Percentiles rank a stretch among this genome's conserved stretches.
Evolutionary conservation across 2,797 vertebrate genomes (phyloP).

Genomic region (Jordanella pulchra): DNA sequence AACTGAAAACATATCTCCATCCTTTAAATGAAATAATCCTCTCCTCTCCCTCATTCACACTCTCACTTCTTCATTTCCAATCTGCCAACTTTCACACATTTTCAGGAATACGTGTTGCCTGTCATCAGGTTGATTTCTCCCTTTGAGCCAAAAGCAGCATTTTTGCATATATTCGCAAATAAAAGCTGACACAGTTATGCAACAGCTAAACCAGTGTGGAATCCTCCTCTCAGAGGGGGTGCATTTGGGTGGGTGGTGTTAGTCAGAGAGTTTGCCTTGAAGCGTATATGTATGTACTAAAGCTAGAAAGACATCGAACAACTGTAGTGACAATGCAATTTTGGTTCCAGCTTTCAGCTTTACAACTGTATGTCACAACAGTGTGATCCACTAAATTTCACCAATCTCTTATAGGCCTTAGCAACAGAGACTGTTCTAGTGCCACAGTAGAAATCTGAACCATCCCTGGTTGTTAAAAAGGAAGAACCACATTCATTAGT

Average conservation of each 20-base stretch:
- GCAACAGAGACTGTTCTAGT: no score
- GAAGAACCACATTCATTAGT: no score
- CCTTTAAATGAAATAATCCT: neutral
- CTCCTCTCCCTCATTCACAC: neutral
- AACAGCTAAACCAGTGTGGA: neutral
- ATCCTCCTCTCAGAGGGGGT: slow-evolving; percentile 1
- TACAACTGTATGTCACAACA: no score
- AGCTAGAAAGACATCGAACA: neutral
- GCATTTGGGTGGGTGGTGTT: neutral
- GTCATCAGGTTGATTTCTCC: slow-evolving; percentile 14
- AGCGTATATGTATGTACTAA: neutral
- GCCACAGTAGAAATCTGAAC: no score
- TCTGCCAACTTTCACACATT: slow-evolving; percentile 15
- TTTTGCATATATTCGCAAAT: slow-evolving; percentile 18
- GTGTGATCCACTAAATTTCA: no score
- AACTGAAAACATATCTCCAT: neutral
- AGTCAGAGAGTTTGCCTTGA: neutral
- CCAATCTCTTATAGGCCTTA: no score
- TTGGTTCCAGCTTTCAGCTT: no score
- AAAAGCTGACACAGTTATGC: slow-evolving; percentile 1
- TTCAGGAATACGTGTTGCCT: neutral
- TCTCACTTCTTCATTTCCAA: neutral
- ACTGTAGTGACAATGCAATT: neutral
- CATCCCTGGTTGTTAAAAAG: no score
- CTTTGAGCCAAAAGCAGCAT: slow-evolving; percentile 10